Conservation (phyloP, 2,888 invertebrate genomes). For the Chydorus sphaericus region DNA sequence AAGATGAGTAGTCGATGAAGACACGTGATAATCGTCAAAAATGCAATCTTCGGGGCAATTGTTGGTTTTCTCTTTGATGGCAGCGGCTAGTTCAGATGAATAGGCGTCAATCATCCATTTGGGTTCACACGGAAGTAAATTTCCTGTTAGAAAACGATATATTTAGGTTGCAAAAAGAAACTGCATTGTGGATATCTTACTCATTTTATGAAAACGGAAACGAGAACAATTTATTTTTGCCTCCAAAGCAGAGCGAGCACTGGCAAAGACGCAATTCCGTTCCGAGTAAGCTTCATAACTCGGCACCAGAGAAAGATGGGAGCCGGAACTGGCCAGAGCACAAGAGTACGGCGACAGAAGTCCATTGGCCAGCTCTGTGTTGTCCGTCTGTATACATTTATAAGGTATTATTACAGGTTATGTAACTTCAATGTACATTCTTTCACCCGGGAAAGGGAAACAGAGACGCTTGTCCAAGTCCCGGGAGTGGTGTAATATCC, state of each 20-base stretch:
- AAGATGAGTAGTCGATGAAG: background rate
- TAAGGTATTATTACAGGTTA: no score
- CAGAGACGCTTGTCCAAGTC: background rate
- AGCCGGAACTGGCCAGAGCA: background rate
- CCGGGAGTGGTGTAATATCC: slow-evolving; percentile 11
- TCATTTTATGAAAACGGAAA: slow-evolving; percentile 6
- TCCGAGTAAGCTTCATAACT: slow-evolving; percentile 8
- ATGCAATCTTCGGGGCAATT: slow-evolving; percentile 11
- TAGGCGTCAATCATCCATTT: background rate
- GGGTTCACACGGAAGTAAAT: no score
- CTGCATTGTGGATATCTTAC: no score
- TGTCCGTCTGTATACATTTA: slow-evolving; percentile 12
- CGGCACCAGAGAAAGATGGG: background rate
- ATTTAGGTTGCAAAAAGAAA: no score
- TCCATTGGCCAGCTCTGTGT: background rate
- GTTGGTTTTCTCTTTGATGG: background rate
- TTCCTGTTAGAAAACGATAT: no score
- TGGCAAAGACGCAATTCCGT: slow-evolving; percentile 8
- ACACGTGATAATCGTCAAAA: background rate
- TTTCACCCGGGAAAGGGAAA: background rate
- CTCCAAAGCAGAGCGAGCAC: background rate
- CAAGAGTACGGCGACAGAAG: slow-evolving; percentile 6
- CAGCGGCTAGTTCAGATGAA: background rate
- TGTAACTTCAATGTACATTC: background rate
- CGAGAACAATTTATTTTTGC: slow-evolving; percentile 6